These are phyloP conservation scores for Hirtodrosophila histrioides DNA, from an alignment of 2,888 invertebrate species.

Conservation along the genomic window DNA sequence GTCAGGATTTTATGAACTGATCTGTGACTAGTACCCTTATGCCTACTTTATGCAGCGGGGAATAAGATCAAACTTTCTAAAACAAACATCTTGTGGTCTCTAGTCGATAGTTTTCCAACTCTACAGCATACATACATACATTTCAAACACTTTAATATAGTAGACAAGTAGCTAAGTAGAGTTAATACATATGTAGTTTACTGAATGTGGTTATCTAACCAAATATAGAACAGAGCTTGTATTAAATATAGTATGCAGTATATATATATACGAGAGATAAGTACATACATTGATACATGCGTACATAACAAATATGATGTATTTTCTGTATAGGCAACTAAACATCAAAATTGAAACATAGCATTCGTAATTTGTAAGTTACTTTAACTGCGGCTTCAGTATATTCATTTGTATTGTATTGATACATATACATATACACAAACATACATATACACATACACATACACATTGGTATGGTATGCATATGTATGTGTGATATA, in stretches of 20 bases:
- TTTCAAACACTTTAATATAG: background rate
- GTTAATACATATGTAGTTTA: background rate
- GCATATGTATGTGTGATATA: slow-evolving; percentile 9
- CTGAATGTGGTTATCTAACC: no score
- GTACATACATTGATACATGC: background rate
- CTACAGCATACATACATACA: slow-evolving; percentile 7
- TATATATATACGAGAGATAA: background rate
- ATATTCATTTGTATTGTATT: slow-evolving; percentile 4
- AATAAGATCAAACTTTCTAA: no score
- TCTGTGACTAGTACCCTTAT: no score
- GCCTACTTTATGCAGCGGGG: no score
- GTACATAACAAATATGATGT: slow-evolving; percentile 3
- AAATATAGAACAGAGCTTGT: background rate
- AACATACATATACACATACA: slow-evolving; percentile 20
- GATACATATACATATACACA: background rate
- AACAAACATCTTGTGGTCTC: no score
- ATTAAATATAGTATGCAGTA: background rate
- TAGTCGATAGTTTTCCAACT: slow-evolving; percentile 4
- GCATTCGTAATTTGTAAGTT: slow-evolving; percentile 29
- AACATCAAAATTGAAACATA: slow-evolving; percentile 32
- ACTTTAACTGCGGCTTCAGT: slow-evolving; percentile 25
- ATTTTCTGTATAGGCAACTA: slow-evolving; percentile 27
- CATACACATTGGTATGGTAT: slow-evolving; percentile 5
- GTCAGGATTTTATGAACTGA: no score
- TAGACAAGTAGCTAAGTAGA: background rate